Conservation (phyloP, 2,113 vertebrate genomes). For the Callorhinus ursinus region DNA sequence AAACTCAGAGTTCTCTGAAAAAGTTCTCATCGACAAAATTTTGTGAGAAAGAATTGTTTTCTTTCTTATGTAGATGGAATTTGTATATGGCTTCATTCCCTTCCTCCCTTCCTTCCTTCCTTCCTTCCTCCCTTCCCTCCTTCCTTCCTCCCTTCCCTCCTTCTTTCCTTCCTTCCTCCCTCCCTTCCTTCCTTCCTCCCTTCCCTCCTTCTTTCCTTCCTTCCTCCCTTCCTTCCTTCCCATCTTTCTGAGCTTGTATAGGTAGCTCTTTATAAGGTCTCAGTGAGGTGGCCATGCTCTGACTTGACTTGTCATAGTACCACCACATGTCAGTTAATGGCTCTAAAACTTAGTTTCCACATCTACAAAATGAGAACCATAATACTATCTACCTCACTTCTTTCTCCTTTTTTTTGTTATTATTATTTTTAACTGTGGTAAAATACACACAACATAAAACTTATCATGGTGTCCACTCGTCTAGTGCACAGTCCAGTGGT, state of each 20-base stretch:
- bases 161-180: neutral
- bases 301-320: neutral
- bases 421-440: neutral
- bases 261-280: neutral
- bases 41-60: neutral
- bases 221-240: neutral
- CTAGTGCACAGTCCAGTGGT: too few relatives aligned
- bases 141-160: too few relatives aligned
- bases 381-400: neutral
- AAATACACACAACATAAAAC: neutral
- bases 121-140: fast-evolving
- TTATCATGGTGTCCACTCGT: too few relatives aligned
- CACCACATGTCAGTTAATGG: fast-evolving
- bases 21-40: neutral
- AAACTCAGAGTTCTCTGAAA: neutral
- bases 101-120: fast-evolving
- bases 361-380: neutral
- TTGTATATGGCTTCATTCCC: neutral
- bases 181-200: neutral
- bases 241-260: neutral
- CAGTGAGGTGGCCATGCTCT: fast-evolving
- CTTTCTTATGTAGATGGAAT: neutral
- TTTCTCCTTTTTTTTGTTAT: neutral
- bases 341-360: neutral
- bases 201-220: neutral